These are phyloP conservation scores for Meriones psammophilus DNA, from an alignment of 2,797 vertebrate genomes.

Conservation along the genomic window DNA sequence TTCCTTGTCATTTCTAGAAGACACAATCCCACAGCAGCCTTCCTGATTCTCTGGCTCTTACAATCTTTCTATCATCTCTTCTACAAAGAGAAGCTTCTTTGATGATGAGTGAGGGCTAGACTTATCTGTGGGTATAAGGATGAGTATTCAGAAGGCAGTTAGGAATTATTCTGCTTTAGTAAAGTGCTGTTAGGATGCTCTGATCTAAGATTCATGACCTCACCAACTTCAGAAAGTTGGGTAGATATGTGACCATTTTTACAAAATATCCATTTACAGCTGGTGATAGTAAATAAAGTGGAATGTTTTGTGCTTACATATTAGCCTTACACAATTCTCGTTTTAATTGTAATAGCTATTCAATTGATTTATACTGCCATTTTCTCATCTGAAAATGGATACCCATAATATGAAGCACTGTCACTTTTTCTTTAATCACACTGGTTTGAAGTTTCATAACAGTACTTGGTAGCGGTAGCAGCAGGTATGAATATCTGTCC, in stretches of 20 bases:
- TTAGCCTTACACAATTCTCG: background rate
- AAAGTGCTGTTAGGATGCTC: background rate
- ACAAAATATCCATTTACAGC: background rate
- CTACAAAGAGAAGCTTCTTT: background rate
- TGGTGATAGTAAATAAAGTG: background rate
- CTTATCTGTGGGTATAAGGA: background rate
- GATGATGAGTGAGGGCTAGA: background rate
- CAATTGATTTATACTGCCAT: background rate
- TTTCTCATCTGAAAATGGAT: background rate
- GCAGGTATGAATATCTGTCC: background rate
- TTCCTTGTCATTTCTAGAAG: background rate
- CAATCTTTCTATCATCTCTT: background rate
- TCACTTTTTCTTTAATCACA: background rate
- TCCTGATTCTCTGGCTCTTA: background rate
- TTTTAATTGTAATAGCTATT: background rate
- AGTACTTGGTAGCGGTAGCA: background rate
- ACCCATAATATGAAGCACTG: background rate
- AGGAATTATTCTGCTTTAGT: background rate
- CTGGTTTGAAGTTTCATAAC: slow-evolving; percentile 26
- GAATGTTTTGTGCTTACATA: background rate
- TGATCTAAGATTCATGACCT: background rate
- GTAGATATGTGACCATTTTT: background rate
- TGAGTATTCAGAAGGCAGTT: background rate
- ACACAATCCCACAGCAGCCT: background rate
- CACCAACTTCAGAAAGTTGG: background rate